Evolutionary conservation across 2,797 vertebrate genomes (phyloP), one percentile per base, ranked within the genome.

Genomic region (Kryptopterus vitreolus): DNA sequence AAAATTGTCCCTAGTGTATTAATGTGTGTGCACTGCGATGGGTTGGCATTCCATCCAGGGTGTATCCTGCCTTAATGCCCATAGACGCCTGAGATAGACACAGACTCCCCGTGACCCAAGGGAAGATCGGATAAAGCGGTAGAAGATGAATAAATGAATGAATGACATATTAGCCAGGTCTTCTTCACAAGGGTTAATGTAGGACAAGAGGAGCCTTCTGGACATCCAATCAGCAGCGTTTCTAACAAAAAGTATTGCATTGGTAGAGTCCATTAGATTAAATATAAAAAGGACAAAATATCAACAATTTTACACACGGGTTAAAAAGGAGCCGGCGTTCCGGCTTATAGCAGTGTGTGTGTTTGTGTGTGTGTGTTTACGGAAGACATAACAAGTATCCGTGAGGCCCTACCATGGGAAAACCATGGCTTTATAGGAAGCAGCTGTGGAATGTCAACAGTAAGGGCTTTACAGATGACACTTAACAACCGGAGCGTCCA

Each of bases 381-480:
- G 4, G 48, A 46, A 71, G 71, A 78, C 29, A 29, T 68, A 65
- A 48, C 79, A 61, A 15, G 59, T 43, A 77, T 31, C 71, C 69
- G 66, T 81, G 78, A 85, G 73, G 38, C 26, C 35, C 2, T 52
- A 59, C 52, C 24, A 38, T n/a, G 75, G 20, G 62, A 71, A 12
- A 57, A 15, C 7, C 7, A 43, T 10, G 7, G 12, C 24, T 33
- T 2, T 5, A 62, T 58, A 35, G 26, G 59, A 76, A 2, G 4
- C 48, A 52, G 11, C 20, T 57, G 58, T 75, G 81, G 81, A 84
- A 87, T 77, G 70, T 78, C 48, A 72, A 55, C 50, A 79, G 31
- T 57, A 24, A 80, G 73, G 4, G 20, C 46, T 68, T 16, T 24
- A 68, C 7, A 46, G 22, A 63, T 35, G 20, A 8, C 13, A 38